phyloP scores from a whole-genome alignment of 2,888 invertebrate species.

The Melipona bicolor region DNA sequence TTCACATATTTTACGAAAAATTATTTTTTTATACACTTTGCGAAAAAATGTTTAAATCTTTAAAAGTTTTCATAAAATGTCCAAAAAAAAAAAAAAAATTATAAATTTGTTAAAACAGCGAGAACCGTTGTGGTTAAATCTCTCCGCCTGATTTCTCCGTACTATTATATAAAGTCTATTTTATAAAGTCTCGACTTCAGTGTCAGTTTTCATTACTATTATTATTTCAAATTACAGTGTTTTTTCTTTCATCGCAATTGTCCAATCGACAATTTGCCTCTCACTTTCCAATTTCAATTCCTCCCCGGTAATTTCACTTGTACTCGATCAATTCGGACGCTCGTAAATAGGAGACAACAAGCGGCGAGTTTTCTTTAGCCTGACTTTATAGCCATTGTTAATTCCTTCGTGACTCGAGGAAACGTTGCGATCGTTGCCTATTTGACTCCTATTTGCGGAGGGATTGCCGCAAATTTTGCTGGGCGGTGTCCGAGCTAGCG shows the following conservation, averaged over 20 bases:
- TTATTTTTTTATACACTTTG: no score
- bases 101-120: no score
- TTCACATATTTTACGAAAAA: no score
- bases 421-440: neutral
- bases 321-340: neutral
- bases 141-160: no score
- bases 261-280: neutral
- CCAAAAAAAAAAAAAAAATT: no score
- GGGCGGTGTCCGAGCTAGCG: neutral
- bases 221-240: neutral
- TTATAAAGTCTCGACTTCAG: no score
- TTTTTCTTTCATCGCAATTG: neutral
- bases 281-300: no score
- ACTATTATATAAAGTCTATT: no score
- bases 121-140: no score
- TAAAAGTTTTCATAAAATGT: no score
- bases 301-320: neutral
- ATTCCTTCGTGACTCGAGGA: neutral
- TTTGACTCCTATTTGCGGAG: neutral
- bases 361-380: neutral
- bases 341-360: neutral
- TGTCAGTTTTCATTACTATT: no score
- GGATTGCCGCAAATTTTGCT: neutral
- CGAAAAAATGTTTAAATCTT: no score
- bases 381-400: neutral